Base-by-base conservation (phyloP, 1,140 invertebrate genomes). In the Protaetia brevitarsis region DNA sequence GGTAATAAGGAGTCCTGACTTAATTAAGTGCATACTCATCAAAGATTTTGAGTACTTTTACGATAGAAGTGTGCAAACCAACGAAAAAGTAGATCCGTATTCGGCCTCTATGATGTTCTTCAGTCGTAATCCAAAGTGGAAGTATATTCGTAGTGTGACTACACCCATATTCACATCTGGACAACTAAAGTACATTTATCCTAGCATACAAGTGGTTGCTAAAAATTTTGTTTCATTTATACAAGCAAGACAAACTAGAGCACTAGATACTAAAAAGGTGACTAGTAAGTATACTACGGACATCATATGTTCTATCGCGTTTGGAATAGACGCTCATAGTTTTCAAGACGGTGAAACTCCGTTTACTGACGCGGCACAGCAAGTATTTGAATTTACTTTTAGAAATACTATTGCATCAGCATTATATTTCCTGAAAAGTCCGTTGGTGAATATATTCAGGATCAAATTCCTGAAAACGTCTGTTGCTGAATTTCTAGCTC, bases 141-240 rank as follows among this genome's bases (percentile, higher is more conserved):
- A 81, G 69, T 69, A 77, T 19, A 75, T 83, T 16, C 71, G 85
- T 26, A 67, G 69, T 2, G 82, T 83, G 37, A 73, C 84, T 11
- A 82, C 80, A 29, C 83, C 84, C 13, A 77, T 81, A 0, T 86
- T 85, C 69, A 82, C 81, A 2, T 78, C 79, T 0, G 74, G 78
- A 2, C 85, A 85, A 74, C 77, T 86, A 65, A 83, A 80, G 73
- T 72, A 34, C 7, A 79, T 79, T 76, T 74, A 74, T 30, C 57
- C 29, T 10, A 21, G 77, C 11, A 74, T 81, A 10, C 57, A 71
- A 29, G 60, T 72, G 19, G 62, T 69, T 13, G 68, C 58, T 1
- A 30, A 72, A n/a, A 57, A 67, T 5, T 13, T 76, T 41, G 59
- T 19, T 3, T 13, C 67, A 13, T 76, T 75, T 63, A 36, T 77